Percentiles rank a stretch among this genome's conserved stretches.
Conservation (phyloP, 2,797 vertebrate species). For the Prionace glauca region DNA sequence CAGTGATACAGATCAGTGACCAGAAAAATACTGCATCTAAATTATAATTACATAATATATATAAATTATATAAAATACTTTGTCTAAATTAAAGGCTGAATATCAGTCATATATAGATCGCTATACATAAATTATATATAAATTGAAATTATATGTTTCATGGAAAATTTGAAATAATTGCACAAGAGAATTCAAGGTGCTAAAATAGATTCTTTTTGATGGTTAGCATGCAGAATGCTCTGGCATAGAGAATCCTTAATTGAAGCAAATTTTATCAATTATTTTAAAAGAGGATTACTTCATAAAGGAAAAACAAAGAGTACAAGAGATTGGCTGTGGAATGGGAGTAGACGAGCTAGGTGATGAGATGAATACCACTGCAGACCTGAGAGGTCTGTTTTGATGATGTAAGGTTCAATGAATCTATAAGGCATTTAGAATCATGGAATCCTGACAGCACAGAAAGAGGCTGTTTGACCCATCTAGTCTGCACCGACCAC, state of each 20-base stretch:
- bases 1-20: background rate
- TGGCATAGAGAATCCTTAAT: background rate
- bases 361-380: background rate
- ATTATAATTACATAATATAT: background rate
- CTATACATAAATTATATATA: background rate
- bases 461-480: too few relatives aligned
- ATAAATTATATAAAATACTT: background rate
- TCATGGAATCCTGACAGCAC: too few relatives aligned
- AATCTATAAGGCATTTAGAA: background rate
- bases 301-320: background rate
- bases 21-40: background rate
- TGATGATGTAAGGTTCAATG: background rate
- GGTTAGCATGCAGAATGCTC: background rate
- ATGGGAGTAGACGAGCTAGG: background rate
- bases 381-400: background rate
- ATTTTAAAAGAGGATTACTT: background rate
- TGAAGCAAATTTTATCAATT: background rate
- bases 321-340: background rate
- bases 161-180: constrained; percentile 8
- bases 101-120: background rate
- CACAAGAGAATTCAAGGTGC: background rate
- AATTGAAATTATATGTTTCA: background rate
- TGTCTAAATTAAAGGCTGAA: background rate
- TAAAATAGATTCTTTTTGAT: background rate
- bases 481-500: too few relatives aligned